These are phyloP conservation scores for Murina feae DNA, from an alignment of 2,113 vertebrate species.

Conservation along the genomic window DNA sequence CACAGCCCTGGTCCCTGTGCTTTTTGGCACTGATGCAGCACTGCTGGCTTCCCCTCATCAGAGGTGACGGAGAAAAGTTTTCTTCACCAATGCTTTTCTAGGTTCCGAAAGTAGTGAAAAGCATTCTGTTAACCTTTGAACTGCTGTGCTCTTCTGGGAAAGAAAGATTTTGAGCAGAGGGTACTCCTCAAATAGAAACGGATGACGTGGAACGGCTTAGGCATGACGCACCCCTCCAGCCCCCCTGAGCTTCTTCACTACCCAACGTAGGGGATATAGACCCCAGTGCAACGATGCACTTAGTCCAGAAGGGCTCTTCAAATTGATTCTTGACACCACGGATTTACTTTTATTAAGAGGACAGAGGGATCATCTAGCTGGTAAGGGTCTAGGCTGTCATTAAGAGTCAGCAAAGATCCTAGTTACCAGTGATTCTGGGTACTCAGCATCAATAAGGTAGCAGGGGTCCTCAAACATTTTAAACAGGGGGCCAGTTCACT, in stretches of 20 bases:
- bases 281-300: not conserved
- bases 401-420: not conserved
- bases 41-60: not conserved
- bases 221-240: conserved; percentile 16
- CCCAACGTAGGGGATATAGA: not conserved
- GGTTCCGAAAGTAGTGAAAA: not conserved
- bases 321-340: not conserved
- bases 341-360: conserved; percentile 36
- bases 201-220: not conserved
- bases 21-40: not conserved
- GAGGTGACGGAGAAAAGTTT: not conserved
- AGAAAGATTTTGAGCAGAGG: conserved; percentile 3
- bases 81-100: not conserved
- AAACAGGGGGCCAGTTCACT: too few species aligned
- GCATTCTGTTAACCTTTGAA: not conserved
- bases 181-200: conserved; percentile 17
- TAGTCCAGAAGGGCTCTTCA: not conserved
- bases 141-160: not conserved
- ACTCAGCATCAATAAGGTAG: not conserved
- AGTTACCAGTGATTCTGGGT: not conserved
- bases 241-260: not conserved
- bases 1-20: not conserved
- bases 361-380: not conserved
- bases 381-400: not conserved
- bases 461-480: too few species aligned